Conservation (phyloP, 2,888 invertebrate genomes). For the Ctena decussata region DNA sequence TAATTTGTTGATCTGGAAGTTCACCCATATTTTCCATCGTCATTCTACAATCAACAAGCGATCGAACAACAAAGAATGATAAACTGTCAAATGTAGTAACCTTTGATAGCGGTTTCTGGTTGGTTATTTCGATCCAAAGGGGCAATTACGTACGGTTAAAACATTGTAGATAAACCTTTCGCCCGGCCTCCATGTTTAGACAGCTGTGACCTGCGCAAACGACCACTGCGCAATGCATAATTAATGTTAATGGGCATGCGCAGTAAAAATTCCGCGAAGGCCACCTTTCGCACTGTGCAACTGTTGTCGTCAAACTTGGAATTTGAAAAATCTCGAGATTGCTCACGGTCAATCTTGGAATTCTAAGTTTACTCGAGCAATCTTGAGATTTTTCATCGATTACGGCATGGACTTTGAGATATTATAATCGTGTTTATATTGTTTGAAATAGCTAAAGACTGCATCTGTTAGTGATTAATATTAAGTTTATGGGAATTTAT, state of each 20-base stretch:
- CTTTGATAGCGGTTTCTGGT: slow-evolving; percentile 84
- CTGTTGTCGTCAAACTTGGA: no score
- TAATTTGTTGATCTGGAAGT: slow-evolving; percentile 86
- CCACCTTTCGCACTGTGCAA: background rate
- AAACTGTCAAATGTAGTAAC: slow-evolving; percentile 85
- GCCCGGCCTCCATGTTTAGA: slow-evolving; percentile 86
- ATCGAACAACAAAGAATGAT: slow-evolving; percentile 85
- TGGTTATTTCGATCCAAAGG: slow-evolving; percentile 82
- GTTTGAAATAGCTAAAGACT: no score
- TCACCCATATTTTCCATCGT: slow-evolving; percentile 88
- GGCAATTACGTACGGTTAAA: slow-evolving; percentile 84
- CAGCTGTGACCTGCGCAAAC: slow-evolving; percentile 86
- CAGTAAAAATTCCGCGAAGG: slow-evolving; percentile 73
- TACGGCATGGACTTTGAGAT: no score
- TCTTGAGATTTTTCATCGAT: no score
- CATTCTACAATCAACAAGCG: slow-evolving; percentile 85
- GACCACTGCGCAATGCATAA: slow-evolving; percentile 81
- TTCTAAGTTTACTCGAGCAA: no score
- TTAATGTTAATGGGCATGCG: slow-evolving; percentile 81
- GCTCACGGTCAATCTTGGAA: no score
- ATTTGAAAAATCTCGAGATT: no score
- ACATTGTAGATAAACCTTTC: slow-evolving; percentile 81
- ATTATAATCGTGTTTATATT: no score
- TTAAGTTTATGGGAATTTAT: no score
- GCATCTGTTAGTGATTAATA: no score